Evolutionary conservation across 2,113 vertebrate genomes (phyloP).

Genomic region (Okapia johnstoni): DNA sequence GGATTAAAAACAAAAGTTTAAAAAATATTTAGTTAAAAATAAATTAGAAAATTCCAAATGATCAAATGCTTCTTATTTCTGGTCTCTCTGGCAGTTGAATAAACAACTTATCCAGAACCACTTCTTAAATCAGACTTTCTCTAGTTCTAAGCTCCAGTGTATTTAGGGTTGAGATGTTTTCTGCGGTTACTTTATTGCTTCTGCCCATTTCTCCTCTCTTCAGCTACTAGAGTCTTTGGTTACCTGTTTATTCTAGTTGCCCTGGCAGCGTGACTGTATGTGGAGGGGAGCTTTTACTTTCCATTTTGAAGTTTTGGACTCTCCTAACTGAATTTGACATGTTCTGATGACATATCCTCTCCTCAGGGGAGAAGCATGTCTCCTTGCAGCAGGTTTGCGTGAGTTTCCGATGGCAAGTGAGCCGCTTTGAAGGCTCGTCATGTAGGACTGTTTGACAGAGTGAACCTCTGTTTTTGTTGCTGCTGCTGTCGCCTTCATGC

Average conservation of each 20-base stretch:
- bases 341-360: neutral
- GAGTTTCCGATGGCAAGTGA: neutral
- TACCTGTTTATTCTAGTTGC: neutral
- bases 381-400: neutral
- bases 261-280: accelerated
- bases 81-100: neutral
- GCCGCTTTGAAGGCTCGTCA: neutral
- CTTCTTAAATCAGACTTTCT: neutral
- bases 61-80: neutral
- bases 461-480: neutral
- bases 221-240: neutral
- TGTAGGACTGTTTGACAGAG: neutral
- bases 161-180: neutral
- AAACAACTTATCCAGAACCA: neutral
- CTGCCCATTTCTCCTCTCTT: neutral
- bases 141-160: neutral
- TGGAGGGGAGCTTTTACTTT: neutral
- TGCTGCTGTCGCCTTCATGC: neutral
- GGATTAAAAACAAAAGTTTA: neutral
- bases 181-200: neutral
- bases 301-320: neutral
- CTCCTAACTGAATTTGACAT: neutral
- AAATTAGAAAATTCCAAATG: neutral
- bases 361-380: neutral
- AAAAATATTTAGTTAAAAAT: neutral